phyloP scores from a whole-genome alignment of 2,797 vertebrate genomes.

The Hippopotamyrus pictus region DNA sequence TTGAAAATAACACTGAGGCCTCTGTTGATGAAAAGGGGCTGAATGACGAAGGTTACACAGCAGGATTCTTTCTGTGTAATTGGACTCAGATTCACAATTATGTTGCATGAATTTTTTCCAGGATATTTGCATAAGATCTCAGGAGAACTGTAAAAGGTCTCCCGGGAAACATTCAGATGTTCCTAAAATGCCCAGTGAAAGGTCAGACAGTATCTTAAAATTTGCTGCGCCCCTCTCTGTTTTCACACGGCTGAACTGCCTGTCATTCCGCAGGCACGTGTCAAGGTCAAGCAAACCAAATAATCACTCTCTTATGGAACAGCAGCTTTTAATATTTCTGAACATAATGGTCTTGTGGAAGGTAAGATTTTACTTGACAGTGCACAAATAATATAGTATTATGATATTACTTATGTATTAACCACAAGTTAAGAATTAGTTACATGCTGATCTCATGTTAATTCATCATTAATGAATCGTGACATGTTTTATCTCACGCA shows the following conservation, averaged over 20 bases:
- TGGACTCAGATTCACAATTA: constrained; percentile 13
- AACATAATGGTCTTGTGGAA: neutral
- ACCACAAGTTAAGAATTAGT: neutral
- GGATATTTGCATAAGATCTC: constrained; percentile 11
- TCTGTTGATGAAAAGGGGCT: constrained; percentile 20
- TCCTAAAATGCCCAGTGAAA: neutral
- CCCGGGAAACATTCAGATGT: neutral
- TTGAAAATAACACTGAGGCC: neutral
- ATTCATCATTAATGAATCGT: neutral
- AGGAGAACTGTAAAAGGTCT: constrained; percentile 12
- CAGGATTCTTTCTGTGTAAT: constrained; percentile 24
- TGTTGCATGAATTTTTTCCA: neutral
- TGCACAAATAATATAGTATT: neutral
- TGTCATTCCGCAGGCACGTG: neutral
- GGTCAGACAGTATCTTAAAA: constrained; percentile 7
- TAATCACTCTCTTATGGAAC: neutral
- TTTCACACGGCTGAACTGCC: neutral
- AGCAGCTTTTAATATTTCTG: neutral
- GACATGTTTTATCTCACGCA: neutral
- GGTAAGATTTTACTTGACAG: neutral
- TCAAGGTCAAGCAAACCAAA: neutral
- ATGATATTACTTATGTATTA: neutral
- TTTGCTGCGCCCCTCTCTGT: neutral
- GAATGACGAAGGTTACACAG: constrained; percentile 17
- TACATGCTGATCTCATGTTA: neutral